Conservation (phyloP, 2,888 invertebrate genomes). For the Alitta virens region DNA sequence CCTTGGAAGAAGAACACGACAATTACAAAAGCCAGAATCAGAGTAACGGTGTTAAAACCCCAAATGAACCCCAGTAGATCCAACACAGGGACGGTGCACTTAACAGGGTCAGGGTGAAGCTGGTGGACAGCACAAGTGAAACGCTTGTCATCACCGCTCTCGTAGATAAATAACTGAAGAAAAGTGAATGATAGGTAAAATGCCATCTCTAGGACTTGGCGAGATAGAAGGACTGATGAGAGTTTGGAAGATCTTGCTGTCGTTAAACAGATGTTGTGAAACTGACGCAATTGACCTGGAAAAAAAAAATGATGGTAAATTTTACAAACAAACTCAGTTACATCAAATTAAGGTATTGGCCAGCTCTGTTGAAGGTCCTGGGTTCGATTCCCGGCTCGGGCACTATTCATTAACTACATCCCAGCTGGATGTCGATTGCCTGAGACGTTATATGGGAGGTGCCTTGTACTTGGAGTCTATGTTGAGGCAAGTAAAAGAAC, state of each 20-base stretch:
- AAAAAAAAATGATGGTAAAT: no score
- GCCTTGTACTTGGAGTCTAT: no score
- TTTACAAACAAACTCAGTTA: no score
- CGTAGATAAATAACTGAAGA: slow-evolving; percentile 17
- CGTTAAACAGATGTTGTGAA: slow-evolving; percentile 8
- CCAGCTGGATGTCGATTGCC: no score
- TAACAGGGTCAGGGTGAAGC: slow-evolving; percentile 1
- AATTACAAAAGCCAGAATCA: slow-evolving; percentile 4
- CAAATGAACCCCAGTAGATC: slow-evolving; percentile 23
- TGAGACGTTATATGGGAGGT: no score
- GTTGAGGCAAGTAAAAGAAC: no score
- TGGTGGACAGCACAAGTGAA: slow-evolving; percentile 14
- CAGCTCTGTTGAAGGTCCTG: no score
- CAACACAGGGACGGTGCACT: slow-evolving; percentile 21
- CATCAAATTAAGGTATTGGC: no score
- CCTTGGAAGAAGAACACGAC: not conserved
- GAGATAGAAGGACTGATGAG: not conserved
- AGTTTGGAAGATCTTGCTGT: slow-evolving; percentile 8
- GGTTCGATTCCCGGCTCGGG: no score
- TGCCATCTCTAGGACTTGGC: slow-evolving; percentile 8
- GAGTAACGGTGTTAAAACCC: slow-evolving; percentile 10
- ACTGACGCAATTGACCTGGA: slow-evolving; percentile 6
- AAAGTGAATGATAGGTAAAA: not conserved
- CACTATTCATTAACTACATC: no score
- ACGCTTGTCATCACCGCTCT: slow-evolving; percentile 7